Conservation (phyloP, 2,113 vertebrate species). For the Dromaius novaehollandiae region DNA sequence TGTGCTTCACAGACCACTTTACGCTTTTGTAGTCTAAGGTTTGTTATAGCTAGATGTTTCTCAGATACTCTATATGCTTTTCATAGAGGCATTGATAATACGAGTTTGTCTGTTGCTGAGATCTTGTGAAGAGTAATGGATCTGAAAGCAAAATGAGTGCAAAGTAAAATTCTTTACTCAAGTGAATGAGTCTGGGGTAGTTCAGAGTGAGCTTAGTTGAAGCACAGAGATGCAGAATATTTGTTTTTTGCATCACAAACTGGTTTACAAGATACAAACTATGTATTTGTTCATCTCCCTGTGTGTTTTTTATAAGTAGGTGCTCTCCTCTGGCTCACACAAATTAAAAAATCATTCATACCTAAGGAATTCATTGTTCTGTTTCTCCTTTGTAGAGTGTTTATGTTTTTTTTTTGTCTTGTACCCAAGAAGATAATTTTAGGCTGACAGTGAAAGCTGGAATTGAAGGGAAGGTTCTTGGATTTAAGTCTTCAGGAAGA, state of each 20-base stretch:
- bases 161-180: background rate
- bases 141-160: background rate
- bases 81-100: background rate
- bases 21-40: fast-evolving
- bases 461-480: background rate
- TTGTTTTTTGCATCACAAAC: background rate
- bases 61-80: background rate
- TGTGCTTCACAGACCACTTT: fast-evolving
- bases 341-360: background rate
- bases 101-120: background rate
- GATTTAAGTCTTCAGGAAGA: background rate
- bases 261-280: background rate
- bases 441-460: background rate
- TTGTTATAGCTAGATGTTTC: background rate
- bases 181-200: background rate
- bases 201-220: background rate
- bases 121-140: background rate
- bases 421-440: background rate
- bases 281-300: background rate
- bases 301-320: background rate
- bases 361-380: background rate
- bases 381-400: background rate
- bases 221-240: background rate
- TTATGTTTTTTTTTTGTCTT: background rate
- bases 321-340: background rate